phyloP scores from a whole-genome alignment of 2,888 invertebrate species.

The Cotesia congregata region DNA sequence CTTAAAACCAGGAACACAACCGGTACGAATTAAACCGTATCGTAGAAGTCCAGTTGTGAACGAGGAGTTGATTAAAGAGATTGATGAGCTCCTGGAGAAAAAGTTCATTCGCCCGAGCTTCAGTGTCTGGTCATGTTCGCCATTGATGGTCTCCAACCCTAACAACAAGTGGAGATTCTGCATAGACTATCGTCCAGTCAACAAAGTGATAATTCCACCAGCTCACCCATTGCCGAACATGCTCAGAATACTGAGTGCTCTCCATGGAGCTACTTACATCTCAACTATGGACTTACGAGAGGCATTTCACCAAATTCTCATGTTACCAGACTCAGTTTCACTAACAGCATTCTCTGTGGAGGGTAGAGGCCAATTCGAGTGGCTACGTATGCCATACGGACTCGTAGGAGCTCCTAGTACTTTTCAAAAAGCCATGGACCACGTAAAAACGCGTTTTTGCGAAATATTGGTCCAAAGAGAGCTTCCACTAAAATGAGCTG shows the following conservation, averaged over 20 bases:
- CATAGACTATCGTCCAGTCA: not conserved
- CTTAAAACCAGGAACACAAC: not conserved
- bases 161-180: not conserved
- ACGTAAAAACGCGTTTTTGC: no score
- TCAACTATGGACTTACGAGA: not conserved
- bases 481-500: no score
- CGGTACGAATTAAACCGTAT: not conserved
- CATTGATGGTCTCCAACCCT: not conserved
- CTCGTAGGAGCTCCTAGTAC: no score
- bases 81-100: not conserved
- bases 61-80: not conserved
- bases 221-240: not conserved
- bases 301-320: constrained; percentile 2
- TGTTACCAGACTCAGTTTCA: constrained; percentile 12
- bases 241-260: not conserved
- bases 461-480: no score
- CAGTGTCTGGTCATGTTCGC: not conserved
- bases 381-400: no score
- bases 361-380: constrained; percentile 9
- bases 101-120: not conserved
- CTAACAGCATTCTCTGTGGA: constrained; percentile 44
- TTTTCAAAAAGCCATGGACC: no score
- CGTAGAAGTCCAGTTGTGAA: not conserved
- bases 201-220: not conserved
- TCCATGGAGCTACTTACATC: not conserved